Evolutionary conservation across 1,140 invertebrate species (phyloP).

Genomic region (Scaptodrosophila lebanonensis): DNA sequence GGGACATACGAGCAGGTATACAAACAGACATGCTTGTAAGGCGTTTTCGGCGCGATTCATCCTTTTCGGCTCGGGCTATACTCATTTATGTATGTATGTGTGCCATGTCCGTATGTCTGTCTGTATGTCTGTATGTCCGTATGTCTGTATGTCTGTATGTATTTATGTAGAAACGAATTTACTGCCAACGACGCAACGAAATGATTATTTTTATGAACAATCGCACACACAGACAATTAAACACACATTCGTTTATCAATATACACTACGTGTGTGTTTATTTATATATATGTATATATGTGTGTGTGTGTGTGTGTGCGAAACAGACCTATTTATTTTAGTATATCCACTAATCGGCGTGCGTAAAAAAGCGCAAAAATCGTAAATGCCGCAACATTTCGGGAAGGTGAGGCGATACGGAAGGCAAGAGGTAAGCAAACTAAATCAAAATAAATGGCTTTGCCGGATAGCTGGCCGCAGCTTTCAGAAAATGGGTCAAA

Average conservation of each 20-base stretch:
- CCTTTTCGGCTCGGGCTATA: too few species aligned
- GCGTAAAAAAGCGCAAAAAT: conserved; percentile 1
- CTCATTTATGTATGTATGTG: too few species aligned
- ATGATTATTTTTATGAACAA: too few species aligned
- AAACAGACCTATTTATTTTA: conserved; percentile 38
- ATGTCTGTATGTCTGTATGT: background rate
- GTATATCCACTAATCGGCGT: conserved; percentile 40
- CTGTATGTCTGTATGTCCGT: conserved; percentile 7
- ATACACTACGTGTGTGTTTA: background rate
- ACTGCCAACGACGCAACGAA: too few species aligned
- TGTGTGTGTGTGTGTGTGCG: background rate
- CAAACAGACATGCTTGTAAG: too few species aligned
- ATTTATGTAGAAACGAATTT: background rate
- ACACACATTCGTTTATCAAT: background rate
- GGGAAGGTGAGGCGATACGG: too few species aligned
- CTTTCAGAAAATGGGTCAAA: conserved; percentile 66
- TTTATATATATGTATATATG: background rate
- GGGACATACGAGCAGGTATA: too few species aligned
- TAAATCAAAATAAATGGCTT: conserved; percentile 22
- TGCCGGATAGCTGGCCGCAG: too few species aligned
- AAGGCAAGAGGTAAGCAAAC: conserved; percentile 1
- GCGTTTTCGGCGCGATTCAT: too few species aligned
- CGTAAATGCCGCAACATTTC: too few species aligned
- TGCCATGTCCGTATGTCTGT: too few species aligned
- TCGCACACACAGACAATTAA: background rate